Conservation (phyloP, 92 coral and sea anemone genomes). For the Metridium senile region DNA sequence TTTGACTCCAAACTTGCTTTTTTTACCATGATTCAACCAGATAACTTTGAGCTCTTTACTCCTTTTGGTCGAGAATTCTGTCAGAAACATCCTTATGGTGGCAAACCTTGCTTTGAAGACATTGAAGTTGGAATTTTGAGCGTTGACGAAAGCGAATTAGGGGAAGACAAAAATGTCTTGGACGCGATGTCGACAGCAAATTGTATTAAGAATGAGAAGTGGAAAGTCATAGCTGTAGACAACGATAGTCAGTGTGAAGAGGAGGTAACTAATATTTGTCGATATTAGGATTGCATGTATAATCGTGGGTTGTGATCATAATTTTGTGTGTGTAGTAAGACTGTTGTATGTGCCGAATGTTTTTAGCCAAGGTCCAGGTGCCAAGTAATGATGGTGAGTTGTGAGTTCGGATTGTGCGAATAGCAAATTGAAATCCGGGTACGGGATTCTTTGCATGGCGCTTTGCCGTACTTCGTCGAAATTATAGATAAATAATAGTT, state of each 20-base stretch:
- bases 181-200: neutral
- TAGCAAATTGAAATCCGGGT: too few relatives aligned
- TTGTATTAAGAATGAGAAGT: conserved; percentile 28
- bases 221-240: conserved; percentile 41
- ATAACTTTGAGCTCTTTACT: conserved; percentile 42
- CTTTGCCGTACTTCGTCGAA: too few relatives aligned
- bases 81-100: conserved; percentile 56
- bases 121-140: neutral
- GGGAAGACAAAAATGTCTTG: neutral
- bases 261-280: conserved; percentile 43
- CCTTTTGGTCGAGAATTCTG: conserved; percentile 65
- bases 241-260: conserved; percentile 50
- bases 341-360: too few relatives aligned
- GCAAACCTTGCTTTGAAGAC: neutral
- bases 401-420: too few relatives aligned
- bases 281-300: neutral
- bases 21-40: conserved; percentile 42
- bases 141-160: neutral
- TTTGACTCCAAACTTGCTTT: neutral
- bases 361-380: too few relatives aligned
- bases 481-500: too few relatives aligned
- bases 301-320: too few relatives aligned
- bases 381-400: too few relatives aligned
- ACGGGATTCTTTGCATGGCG: too few relatives aligned
- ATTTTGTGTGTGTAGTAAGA: too few relatives aligned